These are phyloP conservation scores for Villa cingulata DNA, from an alignment of 2,888 invertebrate species.

Conservation along the genomic window DNA sequence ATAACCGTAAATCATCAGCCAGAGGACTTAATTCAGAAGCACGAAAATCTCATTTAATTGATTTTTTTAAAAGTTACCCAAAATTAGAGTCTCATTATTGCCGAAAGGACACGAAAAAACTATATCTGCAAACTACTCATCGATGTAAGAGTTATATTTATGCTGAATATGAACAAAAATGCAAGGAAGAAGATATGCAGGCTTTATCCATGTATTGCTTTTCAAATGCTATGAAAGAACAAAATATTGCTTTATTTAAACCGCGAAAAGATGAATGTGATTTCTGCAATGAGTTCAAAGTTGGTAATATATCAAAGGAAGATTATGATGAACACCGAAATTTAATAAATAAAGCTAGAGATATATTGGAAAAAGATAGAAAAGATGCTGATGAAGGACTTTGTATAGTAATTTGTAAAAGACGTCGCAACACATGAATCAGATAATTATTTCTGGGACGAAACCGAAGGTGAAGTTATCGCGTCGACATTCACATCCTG, in stretches of 20 bases:
- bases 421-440: conserved; percentile 7
- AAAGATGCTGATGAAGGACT: background rate
- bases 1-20: too few relatives aligned
- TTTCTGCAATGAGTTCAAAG: background rate
- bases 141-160: background rate
- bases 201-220: background rate
- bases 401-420: conserved; percentile 2
- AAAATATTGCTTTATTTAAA: background rate
- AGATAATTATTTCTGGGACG: conserved; percentile 8
- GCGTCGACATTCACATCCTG: conserved; percentile 1
- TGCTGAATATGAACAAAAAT: background rate
- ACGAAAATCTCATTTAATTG: too few relatives aligned
- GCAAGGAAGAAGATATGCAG: background rate
- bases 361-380: background rate
- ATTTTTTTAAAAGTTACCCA: background rate
- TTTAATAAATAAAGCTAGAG: background rate
- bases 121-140: background rate
- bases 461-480: conserved; percentile 4
- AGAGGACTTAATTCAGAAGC: background rate
- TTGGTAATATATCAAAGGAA: background rate
- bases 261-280: conserved; percentile 5
- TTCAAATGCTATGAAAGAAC: background rate
- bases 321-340: background rate
- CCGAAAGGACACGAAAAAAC: background rate
- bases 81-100: background rate